Conservation (phyloP, 2,888 invertebrate species). For the Drosophila pegasa region DNA sequence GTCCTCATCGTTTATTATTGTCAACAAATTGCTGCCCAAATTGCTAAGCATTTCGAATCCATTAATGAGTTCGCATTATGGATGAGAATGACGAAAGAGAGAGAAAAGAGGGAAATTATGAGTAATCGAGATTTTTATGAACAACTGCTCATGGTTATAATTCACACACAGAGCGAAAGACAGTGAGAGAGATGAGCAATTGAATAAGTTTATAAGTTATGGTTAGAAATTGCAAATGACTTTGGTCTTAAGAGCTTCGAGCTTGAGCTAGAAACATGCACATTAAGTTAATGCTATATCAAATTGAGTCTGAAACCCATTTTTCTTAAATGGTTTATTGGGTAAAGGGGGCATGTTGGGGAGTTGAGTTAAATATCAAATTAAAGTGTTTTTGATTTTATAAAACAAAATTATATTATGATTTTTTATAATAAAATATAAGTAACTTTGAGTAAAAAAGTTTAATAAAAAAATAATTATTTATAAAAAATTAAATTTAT, state of each 20-base stretch:
- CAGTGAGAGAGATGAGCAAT: constrained; percentile 25
- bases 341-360: neutral
- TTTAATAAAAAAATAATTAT: too few species aligned
- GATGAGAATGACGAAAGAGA: constrained; percentile 6
- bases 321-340: neutral
- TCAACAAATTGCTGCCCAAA: constrained; percentile 91
- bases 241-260: constrained; percentile 23
- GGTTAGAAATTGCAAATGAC: constrained; percentile 33
- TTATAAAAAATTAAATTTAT: too few species aligned
- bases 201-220: constrained; percentile 20
- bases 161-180: constrained; percentile 5
- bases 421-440: too few species aligned
- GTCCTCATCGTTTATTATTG: constrained; percentile 88
- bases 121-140: constrained; percentile 36
- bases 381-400: neutral
- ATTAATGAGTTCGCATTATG: constrained; percentile 45
- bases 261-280: constrained; percentile 45
- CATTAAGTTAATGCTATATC: constrained; percentile 30
- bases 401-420: neutral
- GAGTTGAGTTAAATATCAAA: neutral
- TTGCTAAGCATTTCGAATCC: constrained; percentile 86
- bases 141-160: constrained; percentile 26
- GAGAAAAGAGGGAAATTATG: constrained; percentile 31
- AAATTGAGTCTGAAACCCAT: neutral
- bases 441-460: too few species aligned